A percentile compares a stretch with the other conserved stretches of the same genome.
phyloP scores from a whole-genome alignment of 2,797 vertebrate species.

The Sciaenops ocellatus region DNA sequence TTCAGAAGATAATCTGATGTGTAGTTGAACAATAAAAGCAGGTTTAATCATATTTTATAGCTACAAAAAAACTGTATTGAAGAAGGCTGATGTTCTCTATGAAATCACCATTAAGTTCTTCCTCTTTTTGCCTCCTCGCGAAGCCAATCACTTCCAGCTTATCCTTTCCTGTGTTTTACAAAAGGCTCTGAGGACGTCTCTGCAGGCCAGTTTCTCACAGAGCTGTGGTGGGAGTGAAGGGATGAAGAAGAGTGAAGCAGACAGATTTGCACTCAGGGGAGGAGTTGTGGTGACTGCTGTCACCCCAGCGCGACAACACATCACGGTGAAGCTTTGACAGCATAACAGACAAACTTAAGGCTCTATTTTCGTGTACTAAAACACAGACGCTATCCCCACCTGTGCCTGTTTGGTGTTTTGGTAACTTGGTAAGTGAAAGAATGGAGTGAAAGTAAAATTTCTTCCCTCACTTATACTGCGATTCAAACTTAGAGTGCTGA shows the following conservation, averaged over 20 bases:
- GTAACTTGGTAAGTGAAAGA: background rate
- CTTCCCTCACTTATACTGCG: background rate
- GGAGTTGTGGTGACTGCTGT: conserved; percentile 24
- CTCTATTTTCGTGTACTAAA: conserved; percentile 2
- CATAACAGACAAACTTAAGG: background rate
- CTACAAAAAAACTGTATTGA: background rate
- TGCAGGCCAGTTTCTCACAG: conserved; percentile 6
- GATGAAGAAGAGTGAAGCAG: conserved; percentile 33
- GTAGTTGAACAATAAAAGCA: no score
- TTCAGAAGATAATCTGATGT: background rate
- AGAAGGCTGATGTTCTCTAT: background rate
- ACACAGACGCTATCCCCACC: background rate
- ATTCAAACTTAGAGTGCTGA: background rate
- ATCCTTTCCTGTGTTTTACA: background rate
- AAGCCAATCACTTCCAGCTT: conserved; percentile 7
- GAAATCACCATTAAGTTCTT: background rate
- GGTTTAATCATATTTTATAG: background rate
- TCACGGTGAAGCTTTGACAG: conserved; percentile 12
- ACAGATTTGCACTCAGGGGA: conserved; percentile 42
- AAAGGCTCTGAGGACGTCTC: conserved; percentile 1
- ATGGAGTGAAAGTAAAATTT: background rate
- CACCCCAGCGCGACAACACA: conserved; percentile 23
- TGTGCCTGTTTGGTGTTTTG: background rate
- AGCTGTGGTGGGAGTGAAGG: conserved; percentile 16
- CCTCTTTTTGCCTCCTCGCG: background rate